Evolutionary conservation across 2,113 vertebrate genomes (phyloP).

Genomic region (Trematocara zebra): DNA sequence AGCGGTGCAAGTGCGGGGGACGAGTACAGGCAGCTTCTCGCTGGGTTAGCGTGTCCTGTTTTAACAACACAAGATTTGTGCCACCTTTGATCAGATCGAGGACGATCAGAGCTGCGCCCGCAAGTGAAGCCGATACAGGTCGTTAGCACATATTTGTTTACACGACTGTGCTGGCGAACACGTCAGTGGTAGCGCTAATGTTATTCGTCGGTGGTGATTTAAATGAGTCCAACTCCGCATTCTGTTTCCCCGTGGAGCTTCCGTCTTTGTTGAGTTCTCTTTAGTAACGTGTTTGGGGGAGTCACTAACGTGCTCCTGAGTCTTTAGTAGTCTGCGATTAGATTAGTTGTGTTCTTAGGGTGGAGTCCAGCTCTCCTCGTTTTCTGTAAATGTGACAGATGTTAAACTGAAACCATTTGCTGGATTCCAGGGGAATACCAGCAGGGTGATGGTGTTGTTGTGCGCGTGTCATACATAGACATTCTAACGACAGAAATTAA

Average conservation of each 20-base stretch:
- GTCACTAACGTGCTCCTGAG: not conserved
- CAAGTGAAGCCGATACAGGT: not conserved
- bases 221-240: not conserved
- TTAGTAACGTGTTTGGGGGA: not conserved
- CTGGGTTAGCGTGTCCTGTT: not conserved
- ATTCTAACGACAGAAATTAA: not conserved
- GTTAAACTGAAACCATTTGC: not conserved
- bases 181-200: not conserved
- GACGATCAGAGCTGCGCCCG: not conserved
- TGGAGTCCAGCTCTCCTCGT: not conserved
- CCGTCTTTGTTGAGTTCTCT: not conserved
- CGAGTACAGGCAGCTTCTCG: not conserved
- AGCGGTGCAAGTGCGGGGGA: not conserved
- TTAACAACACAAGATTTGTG: not conserved
- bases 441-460: not conserved
- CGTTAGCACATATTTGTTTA: not conserved
- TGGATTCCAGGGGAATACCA: slow-evolving; percentile 6
- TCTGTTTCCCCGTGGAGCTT: not conserved
- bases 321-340: not conserved
- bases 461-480: not conserved
- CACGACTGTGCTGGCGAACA: not conserved
- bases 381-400: not conserved
- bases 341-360: not conserved
- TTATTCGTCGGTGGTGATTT: not conserved
- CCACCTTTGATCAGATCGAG: not conserved